Evolutionary conservation across 2,888 invertebrate species (phyloP), one percentile per base, ranked within the genome.

Genomic region (Salticus scenicus): DNA sequence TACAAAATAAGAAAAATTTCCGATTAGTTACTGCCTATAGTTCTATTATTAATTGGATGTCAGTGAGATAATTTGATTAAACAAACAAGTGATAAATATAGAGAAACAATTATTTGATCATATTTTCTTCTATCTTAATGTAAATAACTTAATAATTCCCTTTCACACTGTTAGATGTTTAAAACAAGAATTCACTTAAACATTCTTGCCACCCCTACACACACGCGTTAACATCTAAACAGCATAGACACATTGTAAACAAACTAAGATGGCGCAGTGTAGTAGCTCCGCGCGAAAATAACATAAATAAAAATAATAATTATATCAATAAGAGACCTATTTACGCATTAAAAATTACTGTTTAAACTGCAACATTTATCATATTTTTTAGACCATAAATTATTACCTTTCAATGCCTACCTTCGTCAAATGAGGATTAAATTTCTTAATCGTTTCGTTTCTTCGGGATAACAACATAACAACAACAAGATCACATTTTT

Each of bases 211-310:
- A 37, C 5, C n/a, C n/a, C n/a, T n/a, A n/a, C n/a, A n/a, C n/a
- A n/a, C n/a, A n/a, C n/a, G n/a, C n/a, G n/a, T n/a, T n/a, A n/a
- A n/a, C n/a, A n/a, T n/a, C n/a, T n/a, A n/a, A n/a, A n/a, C n/a
- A n/a, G n/a, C 17, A 12, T 17, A 47, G 17, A 1, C 57, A 57
- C 57, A 57, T 57, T 20, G 12, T 57, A 57, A 57, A 57, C 57
- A 57, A 78, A 64, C 33, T 63, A 81, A 81, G 30, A 77, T 84
- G 83, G 83, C 83, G 69, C 20, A 77, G 51, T 33, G 63, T 27
- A n/a, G n/a, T n/a, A 84, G 83, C 77, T 73, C 83, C 83, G 83
- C 83, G 83, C 72, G 82, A 77, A 73, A 72, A 67, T n/a, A 47
- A 24, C 37, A 30, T 51, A 42, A 83, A 82, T 51, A 28, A 30